A percentile compares a stretch with the other conserved stretches of the same genome.
Evolutionary conservation across 2,797 vertebrate genomes (phyloP).

Genomic region (Prunella strophiata): DNA sequence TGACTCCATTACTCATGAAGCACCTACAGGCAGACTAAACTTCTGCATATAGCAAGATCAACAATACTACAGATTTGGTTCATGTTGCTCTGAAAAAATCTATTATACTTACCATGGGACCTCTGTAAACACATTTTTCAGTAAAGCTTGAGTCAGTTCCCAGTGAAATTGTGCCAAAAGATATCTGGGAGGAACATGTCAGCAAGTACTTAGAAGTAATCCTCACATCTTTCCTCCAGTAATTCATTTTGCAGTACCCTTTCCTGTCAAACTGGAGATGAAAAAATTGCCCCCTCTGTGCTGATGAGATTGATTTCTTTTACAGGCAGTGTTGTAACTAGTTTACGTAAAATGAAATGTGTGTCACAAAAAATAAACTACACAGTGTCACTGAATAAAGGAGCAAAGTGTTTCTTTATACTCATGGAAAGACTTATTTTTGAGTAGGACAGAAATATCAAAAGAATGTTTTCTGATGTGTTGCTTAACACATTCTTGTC

Average conservation of each 20-base stretch:
- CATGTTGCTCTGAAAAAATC: not conserved
- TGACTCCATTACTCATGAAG: not conserved
- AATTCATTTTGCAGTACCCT: constrained; percentile 55
- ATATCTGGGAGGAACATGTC: constrained; percentile 22
- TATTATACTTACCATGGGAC: not conserved
- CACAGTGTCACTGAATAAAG: constrained; percentile 25
- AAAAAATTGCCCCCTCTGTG: constrained; percentile 40
- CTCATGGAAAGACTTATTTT: not conserved
- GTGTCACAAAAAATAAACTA: constrained; percentile 51
- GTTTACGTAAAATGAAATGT: constrained; percentile 43
- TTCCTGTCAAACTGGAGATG: constrained; percentile 43
- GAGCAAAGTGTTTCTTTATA: not conserved
- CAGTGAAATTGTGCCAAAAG: constrained; percentile 26
- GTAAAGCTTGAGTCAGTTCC: not conserved
- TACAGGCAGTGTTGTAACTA: constrained; percentile 35
- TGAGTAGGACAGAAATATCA: not conserved
- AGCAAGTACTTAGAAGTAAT: constrained; percentile 53
- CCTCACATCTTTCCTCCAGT: constrained; percentile 31
- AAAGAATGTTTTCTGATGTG: not conserved
- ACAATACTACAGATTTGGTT: not conserved
- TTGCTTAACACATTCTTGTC: not conserved
- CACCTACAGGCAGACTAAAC: not conserved
- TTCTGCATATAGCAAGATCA: not conserved
- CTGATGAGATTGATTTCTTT: constrained; percentile 61
- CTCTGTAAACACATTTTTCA: not conserved